Evolutionary conservation across 2,888 invertebrate genomes (phyloP).

Genomic region (Thalpophila matura): DNA sequence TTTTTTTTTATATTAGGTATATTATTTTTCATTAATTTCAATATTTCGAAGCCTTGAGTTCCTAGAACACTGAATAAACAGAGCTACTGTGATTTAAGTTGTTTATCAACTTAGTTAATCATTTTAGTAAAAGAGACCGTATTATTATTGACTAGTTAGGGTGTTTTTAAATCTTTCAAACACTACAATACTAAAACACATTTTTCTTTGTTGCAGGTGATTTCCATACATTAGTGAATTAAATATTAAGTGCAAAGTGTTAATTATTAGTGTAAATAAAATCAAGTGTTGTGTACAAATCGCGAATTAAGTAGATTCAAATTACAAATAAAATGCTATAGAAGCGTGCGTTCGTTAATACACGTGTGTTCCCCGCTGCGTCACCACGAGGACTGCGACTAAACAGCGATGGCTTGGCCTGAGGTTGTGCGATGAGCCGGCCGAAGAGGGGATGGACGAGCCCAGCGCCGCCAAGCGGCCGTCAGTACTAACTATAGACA

Average conservation of each 20-base stretch:
- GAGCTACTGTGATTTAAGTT: not conserved
- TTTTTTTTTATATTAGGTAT: not conserved
- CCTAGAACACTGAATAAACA: not conserved
- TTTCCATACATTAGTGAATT: not conserved
- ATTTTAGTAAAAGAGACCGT: not conserved
- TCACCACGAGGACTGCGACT: constrained; percentile 83
- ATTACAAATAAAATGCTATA: constrained; percentile 45
- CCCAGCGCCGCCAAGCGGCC: constrained; percentile 89
- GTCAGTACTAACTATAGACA: constrained; percentile 95
- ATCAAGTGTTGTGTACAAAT: constrained; percentile 24
- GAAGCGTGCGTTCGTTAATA: constrained; percentile 41
- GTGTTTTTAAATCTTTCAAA: not conserved
- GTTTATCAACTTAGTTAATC: not conserved
- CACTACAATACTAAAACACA: not conserved
- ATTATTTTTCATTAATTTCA: not conserved
- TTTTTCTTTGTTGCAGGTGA: constrained; percentile 58
- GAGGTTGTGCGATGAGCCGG: constrained; percentile 89
- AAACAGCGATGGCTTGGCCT: constrained; percentile 90
- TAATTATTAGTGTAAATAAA: constrained; percentile 23
- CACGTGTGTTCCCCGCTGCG: constrained; percentile 62
- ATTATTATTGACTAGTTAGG: not conserved
- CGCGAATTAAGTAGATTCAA: not conserved
- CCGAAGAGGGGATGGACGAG: constrained; percentile 86
- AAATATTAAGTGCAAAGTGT: constrained; percentile 23
- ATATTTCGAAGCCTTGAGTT: not conserved